These are phyloP conservation scores for Adelphocoris suturalis DNA, from an alignment of 2,888 invertebrate species.

Conservation along the genomic window DNA sequence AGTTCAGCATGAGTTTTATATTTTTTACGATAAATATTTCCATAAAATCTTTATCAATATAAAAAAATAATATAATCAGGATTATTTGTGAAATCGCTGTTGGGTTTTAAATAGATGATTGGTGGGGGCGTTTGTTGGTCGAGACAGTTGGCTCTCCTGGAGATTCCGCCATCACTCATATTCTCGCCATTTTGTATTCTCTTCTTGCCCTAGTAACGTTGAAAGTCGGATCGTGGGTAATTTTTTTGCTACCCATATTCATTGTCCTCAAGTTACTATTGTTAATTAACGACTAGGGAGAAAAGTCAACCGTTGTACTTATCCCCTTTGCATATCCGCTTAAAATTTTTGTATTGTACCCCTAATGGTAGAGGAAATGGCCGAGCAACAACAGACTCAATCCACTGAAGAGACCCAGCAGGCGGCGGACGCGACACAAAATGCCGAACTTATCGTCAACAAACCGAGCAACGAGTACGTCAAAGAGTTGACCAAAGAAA, in stretches of 20 bases:
- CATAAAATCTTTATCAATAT: too few relatives aligned
- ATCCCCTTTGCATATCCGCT: not conserved
- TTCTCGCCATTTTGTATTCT: not conserved
- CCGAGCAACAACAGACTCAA: conserved; percentile 31
- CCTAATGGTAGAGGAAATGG: conserved; percentile 61
- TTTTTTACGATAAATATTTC: too few relatives aligned
- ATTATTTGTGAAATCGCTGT: too few relatives aligned
- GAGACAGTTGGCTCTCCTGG: too few relatives aligned
- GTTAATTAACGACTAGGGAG: not conserved
- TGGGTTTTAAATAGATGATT: too few relatives aligned
- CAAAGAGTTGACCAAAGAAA: conserved; percentile 76
- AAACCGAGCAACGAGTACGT: conserved; percentile 75
- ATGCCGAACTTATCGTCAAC: not conserved
- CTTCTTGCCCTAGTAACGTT: not conserved
- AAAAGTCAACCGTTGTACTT: not conserved
- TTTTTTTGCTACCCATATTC: not conserved
- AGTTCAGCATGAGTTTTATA: too few relatives aligned
- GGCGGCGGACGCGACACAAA: not conserved
- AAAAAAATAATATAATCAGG: too few relatives aligned
- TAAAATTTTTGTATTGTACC: not conserved
- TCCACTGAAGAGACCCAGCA: conserved; percentile 42
- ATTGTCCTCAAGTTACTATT: not conserved
- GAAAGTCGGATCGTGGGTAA: not conserved
- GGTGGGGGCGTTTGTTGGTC: too few relatives aligned
- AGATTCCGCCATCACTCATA: too few relatives aligned